Percentiles rank a stretch among this genome's conserved stretches.
Conservation (phyloP, 2,888 invertebrate species). For the Myopa testacea region DNA sequence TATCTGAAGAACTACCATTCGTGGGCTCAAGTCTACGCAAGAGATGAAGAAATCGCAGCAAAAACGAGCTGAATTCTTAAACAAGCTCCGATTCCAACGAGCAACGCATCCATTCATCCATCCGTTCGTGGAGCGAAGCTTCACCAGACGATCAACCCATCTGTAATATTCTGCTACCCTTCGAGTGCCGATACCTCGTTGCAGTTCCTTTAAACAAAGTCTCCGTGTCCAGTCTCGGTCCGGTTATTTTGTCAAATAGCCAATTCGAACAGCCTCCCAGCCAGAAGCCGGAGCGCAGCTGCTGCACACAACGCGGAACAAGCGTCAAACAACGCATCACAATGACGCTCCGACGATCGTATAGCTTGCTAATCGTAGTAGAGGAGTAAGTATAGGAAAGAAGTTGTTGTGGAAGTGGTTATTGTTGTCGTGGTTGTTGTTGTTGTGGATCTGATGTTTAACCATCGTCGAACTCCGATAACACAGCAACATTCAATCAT, state of each 20-base stretch:
- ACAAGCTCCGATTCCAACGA: constrained; percentile 26
- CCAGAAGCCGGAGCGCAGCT: constrained; percentile 3
- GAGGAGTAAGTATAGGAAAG: too few species aligned
- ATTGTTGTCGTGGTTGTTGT: constrained; percentile 15
- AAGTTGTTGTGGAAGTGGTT: constrained; percentile 4
- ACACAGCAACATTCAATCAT: constrained; percentile 35
- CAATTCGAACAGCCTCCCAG: constrained; percentile 26
- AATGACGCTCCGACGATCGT: not conserved
- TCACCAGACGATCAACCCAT: not conserved
- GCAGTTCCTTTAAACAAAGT: not conserved
- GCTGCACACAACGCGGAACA: constrained; percentile 16
- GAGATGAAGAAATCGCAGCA: not conserved
- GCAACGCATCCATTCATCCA: not conserved
- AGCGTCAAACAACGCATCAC: constrained; percentile 36
- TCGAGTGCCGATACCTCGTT: not conserved
- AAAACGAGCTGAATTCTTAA: constrained; percentile 28
- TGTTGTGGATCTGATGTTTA: constrained; percentile 2
- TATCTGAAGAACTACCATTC: not conserved
- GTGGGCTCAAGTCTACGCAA: not conserved
- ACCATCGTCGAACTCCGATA: not conserved
- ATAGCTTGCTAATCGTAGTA: constrained; percentile 31
- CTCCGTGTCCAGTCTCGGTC: not conserved
- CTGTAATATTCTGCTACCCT: not conserved
- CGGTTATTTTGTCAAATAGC: constrained; percentile 35
- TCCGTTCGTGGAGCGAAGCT: too few species aligned